Evolutionary conservation across 2,113 vertebrate genomes (phyloP).

Genomic region (Entosphenus tridentatus): DNA sequence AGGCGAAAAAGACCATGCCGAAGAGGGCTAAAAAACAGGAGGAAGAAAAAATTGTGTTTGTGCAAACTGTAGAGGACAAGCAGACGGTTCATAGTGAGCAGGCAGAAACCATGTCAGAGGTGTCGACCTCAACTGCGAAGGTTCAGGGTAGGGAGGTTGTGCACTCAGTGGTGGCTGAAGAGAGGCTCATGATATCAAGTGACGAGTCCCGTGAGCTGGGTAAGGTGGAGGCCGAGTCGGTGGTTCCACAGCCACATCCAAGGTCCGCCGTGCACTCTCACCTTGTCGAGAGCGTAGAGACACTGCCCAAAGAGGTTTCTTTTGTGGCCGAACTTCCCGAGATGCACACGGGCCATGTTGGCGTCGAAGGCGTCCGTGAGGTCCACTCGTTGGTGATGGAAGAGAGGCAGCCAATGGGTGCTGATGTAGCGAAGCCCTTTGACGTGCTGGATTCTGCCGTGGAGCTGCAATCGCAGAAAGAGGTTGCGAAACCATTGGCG

Average conservation of each 20-base stretch:
- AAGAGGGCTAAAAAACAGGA: slow-evolving; percentile 14
- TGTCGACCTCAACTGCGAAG: slow-evolving; percentile 20
- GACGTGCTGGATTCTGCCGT: slow-evolving; percentile 17
- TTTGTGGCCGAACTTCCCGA: slow-evolving; percentile 17
- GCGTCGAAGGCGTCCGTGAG: slow-evolving; percentile 30
- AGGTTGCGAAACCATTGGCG: slow-evolving; percentile 14
- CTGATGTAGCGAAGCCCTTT: slow-evolving; percentile 21
- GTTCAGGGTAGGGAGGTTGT: slow-evolving; percentile 21
- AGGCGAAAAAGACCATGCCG: slow-evolving; percentile 13
- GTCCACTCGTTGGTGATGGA: slow-evolving; percentile 26
- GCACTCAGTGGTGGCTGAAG: slow-evolving; percentile 20
- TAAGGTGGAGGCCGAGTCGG: slow-evolving; percentile 10
- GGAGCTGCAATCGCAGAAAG: slow-evolving; percentile 15
- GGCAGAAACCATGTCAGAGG: slow-evolving; percentile 16
- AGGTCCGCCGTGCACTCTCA: slow-evolving; percentile 17
- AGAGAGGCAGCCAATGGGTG: slow-evolving; percentile 21
- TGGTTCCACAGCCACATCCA: slow-evolving; percentile 15
- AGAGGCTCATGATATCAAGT: slow-evolving; percentile 17
- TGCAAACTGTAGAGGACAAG: slow-evolving; percentile 21
- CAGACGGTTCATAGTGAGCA: slow-evolving; percentile 25
- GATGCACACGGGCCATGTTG: slow-evolving; percentile 23
- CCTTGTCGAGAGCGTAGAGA: slow-evolving; percentile 16
- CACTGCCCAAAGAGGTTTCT: slow-evolving; percentile 25
- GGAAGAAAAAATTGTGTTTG: slow-evolving; percentile 25
- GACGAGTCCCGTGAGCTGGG: slow-evolving; percentile 15